Evolutionary conservation across 2,888 invertebrate genomes (phyloP), one percentile per base, ranked within the genome.

Genomic region (Pseudeuparius sepicola): DNA sequence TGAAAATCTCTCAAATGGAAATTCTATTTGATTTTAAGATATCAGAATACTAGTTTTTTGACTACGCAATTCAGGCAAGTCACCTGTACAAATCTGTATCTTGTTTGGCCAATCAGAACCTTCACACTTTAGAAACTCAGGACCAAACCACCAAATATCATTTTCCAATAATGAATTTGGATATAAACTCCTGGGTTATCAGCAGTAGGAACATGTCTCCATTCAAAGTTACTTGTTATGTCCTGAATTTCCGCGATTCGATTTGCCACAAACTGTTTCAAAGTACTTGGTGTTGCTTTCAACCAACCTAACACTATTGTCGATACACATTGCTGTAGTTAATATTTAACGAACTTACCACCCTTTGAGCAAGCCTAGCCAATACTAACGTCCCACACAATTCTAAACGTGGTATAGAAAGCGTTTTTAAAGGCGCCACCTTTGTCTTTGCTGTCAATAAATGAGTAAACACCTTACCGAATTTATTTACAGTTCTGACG

Each of bases 131-230:
- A 39, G 24, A 23, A 17, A 39, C 2, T 16, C 4, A 2, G 31
- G 34, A 9, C 29, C 39, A 4, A 20, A 7, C 31, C 34, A 39
- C 39, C 39, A 39, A 3, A 39, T 20, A 11, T 14, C 18, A 5
- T 11, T n/a, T 4, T 30, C 20, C 3, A 9, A 5, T 14, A 39
- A 25, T 11, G 4, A 4, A 28, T 4, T 4, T 4, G 28, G 28
- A 11, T 11, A 24, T 6, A 4, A 24, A 12, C 12, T n/a, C n/a
- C 14, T 14, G 25, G 25, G 12, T 24, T 24, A 24, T 24, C 12
- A 11, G 10, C 25, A 10, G 25, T 11, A 6, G 10, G 10, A 11
- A 24, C 25, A 12, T 24, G 25, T 6, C n/a, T 6, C 25, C 25
- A 24, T 11, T 24, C n/a, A 6, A 9, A 24, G 12, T 11, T 24